Conservation (phyloP, 1,140 invertebrate genomes). For the Apis mellifera region DNA sequence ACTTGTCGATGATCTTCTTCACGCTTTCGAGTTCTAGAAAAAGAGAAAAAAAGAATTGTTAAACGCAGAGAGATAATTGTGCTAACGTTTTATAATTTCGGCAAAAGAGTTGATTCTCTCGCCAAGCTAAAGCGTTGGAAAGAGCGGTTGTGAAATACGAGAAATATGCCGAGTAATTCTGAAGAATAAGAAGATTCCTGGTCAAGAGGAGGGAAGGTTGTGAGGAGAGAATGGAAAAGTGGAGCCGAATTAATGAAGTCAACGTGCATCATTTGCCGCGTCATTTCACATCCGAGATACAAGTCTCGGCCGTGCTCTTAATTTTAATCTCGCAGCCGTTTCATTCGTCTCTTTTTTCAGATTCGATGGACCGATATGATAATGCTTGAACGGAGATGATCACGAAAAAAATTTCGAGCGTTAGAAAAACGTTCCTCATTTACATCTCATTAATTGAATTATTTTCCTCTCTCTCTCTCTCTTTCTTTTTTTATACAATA, state of each 20-base stretch:
- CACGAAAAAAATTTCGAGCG: too few species aligned
- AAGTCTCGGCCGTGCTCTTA: not conserved
- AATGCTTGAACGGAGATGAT: too few species aligned
- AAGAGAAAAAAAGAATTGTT: not conserved
- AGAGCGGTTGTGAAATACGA: too few species aligned
- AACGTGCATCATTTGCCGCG: not conserved
- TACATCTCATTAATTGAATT: too few species aligned
- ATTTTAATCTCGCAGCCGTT: not conserved
- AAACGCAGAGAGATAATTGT: too few species aligned
- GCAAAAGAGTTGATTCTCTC: not conserved
- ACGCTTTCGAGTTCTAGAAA: slow-evolving; percentile 24
- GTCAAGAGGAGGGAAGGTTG: not conserved
- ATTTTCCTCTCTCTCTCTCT: too few species aligned
- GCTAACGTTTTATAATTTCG: not conserved
- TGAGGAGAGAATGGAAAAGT: not conserved
- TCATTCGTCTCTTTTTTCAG: too few species aligned
- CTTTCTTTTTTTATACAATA: too few species aligned
- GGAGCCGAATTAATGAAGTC: slow-evolving; percentile 1
- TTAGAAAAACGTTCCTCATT: too few species aligned
- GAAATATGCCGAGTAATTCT: slow-evolving; percentile 14
- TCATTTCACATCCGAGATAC: not conserved
- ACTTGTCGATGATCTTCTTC: slow-evolving; percentile 27
- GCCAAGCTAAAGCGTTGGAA: not conserved
- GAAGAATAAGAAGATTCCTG: slow-evolving; percentile 6
- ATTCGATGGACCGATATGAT: too few species aligned